Percentiles rank a stretch among this genome's conserved stretches.
Evolutionary conservation across 2,888 invertebrate genomes (phyloP).

Genomic region (Chrysolina oricalcia): DNA sequence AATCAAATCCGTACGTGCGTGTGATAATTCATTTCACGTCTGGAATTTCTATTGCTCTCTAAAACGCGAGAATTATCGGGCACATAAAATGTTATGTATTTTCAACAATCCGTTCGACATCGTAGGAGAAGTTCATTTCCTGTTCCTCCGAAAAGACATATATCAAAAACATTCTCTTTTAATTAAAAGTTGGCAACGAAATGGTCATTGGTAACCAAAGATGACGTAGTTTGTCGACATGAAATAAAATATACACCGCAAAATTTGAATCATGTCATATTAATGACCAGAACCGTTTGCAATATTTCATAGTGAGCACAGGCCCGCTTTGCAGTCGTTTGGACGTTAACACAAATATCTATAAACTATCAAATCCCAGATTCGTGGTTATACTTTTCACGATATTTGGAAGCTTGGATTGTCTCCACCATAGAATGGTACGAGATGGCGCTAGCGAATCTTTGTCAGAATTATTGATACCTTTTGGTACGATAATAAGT

Average conservation of each 20-base stretch:
- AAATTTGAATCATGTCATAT: constrained; percentile 13
- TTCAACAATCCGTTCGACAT: background rate
- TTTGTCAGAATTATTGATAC: too few species aligned
- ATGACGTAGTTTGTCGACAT: constrained; percentile 1
- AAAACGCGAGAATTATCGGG: too few species aligned
- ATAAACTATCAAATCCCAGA: too few species aligned
- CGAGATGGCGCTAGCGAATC: too few species aligned
- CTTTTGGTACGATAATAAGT: too few species aligned
- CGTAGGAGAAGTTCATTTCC: constrained; percentile 10
- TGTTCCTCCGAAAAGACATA: background rate
- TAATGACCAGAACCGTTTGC: background rate
- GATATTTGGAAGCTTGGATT: too few species aligned
- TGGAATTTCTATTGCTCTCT: too few species aligned
- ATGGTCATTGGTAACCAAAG: background rate
- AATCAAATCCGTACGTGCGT: too few species aligned
- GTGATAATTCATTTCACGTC: too few species aligned
- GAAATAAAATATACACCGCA: constrained; percentile 1
- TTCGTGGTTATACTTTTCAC: too few species aligned
- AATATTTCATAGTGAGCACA: background rate
- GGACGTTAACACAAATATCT: too few species aligned
- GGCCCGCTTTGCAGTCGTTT: background rate
- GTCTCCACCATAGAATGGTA: too few species aligned
- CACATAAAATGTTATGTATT: background rate
- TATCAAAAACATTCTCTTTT: constrained; percentile 6
- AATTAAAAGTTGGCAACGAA: constrained; percentile 13